These are phyloP conservation scores for Micronycteris hirsuta DNA, from an alignment of 2,113 vertebrate genomes.

Conservation along the genomic window DNA sequence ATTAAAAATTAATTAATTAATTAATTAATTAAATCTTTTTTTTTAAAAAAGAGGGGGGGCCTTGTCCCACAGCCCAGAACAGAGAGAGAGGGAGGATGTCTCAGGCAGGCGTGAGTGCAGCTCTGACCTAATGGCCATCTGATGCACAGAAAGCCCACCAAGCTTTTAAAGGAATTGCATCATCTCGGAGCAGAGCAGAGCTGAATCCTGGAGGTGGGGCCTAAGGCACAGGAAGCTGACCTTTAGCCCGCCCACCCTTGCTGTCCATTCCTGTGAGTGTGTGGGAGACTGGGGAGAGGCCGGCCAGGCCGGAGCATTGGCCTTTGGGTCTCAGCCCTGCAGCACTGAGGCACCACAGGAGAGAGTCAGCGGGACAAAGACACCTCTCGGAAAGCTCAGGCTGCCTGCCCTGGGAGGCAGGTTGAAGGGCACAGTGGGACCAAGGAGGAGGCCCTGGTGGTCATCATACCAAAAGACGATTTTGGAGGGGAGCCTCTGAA, in stretches of 20 bases:
- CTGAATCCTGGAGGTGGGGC: not conserved
- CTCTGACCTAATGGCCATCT: not conserved
- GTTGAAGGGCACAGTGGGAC: not conserved
- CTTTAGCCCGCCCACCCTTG: not conserved
- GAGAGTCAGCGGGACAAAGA: no score
- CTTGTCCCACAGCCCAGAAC: not conserved
- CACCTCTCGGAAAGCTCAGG: not conserved
- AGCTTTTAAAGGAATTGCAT: not conserved
- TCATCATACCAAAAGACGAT: not conserved
- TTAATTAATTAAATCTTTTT: no score
- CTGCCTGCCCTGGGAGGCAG: not conserved
- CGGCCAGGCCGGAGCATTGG: not conserved
- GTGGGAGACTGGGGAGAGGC: not conserved
- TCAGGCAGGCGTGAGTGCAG: not conserved
- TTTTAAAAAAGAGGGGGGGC: no score
- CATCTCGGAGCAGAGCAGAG: not conserved
- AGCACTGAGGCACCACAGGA: not conserved
- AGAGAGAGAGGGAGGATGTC: not conserved
- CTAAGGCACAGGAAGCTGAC: not conserved
- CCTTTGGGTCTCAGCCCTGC: not conserved
- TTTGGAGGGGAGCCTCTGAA: not conserved
- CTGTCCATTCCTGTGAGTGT: not conserved
- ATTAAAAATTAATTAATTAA: no score
- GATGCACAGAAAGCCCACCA: not conserved
- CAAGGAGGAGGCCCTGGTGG: not conserved